Base-by-base conservation (phyloP, 2,888 invertebrate species). In the Plagodis pulveraria region DNA sequence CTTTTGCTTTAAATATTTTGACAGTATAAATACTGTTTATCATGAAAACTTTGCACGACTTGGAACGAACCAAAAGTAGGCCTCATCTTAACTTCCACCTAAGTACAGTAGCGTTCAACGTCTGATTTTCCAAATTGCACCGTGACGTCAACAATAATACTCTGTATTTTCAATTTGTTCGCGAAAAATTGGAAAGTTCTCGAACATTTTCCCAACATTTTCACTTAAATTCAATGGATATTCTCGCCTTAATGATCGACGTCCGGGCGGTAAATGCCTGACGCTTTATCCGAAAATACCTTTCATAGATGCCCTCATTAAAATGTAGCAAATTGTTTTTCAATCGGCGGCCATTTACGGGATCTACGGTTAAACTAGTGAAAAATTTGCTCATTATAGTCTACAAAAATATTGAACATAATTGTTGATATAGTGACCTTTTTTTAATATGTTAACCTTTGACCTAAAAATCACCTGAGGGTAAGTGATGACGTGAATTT, bases 101-200 rank as follows among this genome's bases (percentile, higher is more conserved):
- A 41, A 5, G 36, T 41, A 10, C 6, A 41, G n/a, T 41, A 41
- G 10, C 41, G 36, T 36, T 36, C 36, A 36, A 6, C 1, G 5
- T 36, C 8, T 73, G 72, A 77, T 73, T 77, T 74, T 71, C 66
- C 54, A 71, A 78, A 78, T 76, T 76, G 70, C 75, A 72, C 65
- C 73, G 61, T 70, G 70, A 72, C 67, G 60, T 56, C 65, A 66
- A 76, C 74, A 78, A 76, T 22, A 22, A 22, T 75, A 73, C 57
- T 42, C 57, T 65, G 70, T 67, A 72, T 74, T 78, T 77, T 70
- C 80, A 78, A 80, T 80, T 76, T 71, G 70, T 72, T 59, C 56
- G 50, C 47, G 42, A 49, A 51, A 51, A 42, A n/a, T 49, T 46
- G 11, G 50, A 65, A 65, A 62, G 56, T 58, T 54, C 57, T 58